Percentiles rank a stretch among this genome's conserved stretches.
Evolutionary conservation across 2,888 invertebrate genomes (phyloP).

Genomic region (Andrena bicolor): DNA sequence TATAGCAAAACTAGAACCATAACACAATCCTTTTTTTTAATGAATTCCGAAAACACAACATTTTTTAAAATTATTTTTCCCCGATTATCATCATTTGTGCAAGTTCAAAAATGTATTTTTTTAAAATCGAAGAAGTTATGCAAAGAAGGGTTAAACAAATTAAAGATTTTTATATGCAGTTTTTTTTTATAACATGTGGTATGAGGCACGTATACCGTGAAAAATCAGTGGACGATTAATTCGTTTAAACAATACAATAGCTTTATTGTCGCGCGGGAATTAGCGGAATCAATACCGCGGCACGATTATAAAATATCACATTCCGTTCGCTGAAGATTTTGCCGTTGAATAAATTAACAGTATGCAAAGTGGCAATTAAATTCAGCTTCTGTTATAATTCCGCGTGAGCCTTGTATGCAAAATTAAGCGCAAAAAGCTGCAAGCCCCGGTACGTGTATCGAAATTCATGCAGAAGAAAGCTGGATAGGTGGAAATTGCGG

Average conservation of each 20-base stretch:
- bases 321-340: neutral
- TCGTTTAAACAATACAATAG: neutral
- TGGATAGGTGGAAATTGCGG: conserved; percentile 68
- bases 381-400: conserved; percentile 26
- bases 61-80: too few relatives aligned
- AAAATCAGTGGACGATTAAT: neutral
- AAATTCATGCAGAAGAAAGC: conserved; percentile 55
- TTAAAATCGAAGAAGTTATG: too few relatives aligned
- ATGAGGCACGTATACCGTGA: neutral
- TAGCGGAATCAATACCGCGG: neutral
- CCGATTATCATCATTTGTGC: too few relatives aligned
- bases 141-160: too few relatives aligned
- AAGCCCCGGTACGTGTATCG: conserved; percentile 32
- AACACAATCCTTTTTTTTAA: too few relatives aligned
- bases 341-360: neutral
- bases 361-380: conserved; percentile 23
- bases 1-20: too few relatives aligned
- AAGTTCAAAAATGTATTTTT: too few relatives aligned
- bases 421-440: conserved; percentile 41
- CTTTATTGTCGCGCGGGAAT: neutral
- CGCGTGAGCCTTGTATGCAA: neutral
- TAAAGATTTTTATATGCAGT: too few relatives aligned
- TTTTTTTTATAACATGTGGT: too few relatives aligned
- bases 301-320: neutral
- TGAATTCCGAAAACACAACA: too few relatives aligned